Percentiles rank a stretch among this genome's conserved stretches.
Conservation (phyloP, 2,113 vertebrate species). For the Toxotes jaculatrix region DNA sequence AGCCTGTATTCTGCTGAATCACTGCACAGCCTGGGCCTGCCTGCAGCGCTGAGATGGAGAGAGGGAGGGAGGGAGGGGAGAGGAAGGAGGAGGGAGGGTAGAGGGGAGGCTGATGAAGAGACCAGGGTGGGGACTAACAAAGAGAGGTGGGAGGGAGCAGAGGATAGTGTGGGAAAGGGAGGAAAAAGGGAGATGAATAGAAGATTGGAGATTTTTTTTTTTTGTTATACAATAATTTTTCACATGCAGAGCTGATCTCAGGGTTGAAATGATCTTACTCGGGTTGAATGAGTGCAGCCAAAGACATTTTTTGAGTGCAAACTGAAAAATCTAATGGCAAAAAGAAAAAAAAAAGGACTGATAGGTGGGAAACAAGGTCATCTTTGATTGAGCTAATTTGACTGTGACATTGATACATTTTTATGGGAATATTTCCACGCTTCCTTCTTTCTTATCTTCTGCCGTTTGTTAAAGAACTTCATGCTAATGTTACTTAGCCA, state of each 20-base stretch:
- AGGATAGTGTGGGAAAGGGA: constrained; percentile 46
- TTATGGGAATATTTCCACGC: background rate
- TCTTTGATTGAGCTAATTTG: background rate
- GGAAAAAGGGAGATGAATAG: constrained; percentile 21
- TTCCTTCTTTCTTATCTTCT: constrained; percentile 20
- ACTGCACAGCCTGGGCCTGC: constrained; percentile 69
- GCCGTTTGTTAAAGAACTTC: constrained; percentile 8
- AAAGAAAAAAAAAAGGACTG: background rate
- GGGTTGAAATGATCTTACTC: background rate
- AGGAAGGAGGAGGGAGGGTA: background rate
- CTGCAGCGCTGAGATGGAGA: constrained; percentile 32
- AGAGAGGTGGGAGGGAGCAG: constrained; percentile 43
- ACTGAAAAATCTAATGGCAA: background rate
- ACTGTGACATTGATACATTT: constrained; percentile 14
- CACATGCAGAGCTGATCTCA: constrained; percentile 13
- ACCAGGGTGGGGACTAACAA: constrained; percentile 51
- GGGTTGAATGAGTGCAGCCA: constrained; percentile 2
- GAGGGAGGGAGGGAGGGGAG: background rate
- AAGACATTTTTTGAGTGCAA: background rate
- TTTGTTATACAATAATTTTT: constrained; percentile 5
- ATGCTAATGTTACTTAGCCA: constrained; percentile 10
- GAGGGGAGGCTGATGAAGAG: constrained; percentile 32
- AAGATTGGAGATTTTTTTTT: constrained; percentile 10
- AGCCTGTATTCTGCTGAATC: constrained; percentile 81
- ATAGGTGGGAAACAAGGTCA: background rate